Evolutionary conservation across 2,113 vertebrate genomes (phyloP), one percentile per base, ranked within the genome.

Genomic region (Nannobrachium achirus): DNA sequence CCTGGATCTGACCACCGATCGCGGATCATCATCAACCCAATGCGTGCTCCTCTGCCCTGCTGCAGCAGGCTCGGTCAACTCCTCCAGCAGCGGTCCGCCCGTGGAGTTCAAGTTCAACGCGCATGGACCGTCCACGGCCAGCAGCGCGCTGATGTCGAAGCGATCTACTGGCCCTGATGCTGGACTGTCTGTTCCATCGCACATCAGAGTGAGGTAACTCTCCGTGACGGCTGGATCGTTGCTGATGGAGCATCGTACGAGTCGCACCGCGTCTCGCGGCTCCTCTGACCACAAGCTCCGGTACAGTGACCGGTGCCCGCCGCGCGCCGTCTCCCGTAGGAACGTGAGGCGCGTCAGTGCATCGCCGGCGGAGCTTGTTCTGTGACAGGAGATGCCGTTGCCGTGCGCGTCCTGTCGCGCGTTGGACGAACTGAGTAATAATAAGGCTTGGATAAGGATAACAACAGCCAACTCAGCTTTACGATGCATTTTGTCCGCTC

Each of bases 221-320:
- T 64, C 56, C 0, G 67, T 81, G 13, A 89, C 38, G 0, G 63
- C 6, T 0, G 69, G 39, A 0, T 87, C 72, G 0, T 64, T n/a
- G 1, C 56, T 70, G 0, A 74, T 45, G 13, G 69, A 60, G 63
- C 95, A 95, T 0, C 69, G 50, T 15, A 83, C 71, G 14, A 92
- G 77, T 13, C 33, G 73, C 19, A 53, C n/a, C n/a, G n/a, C 38
- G 0, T 76, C 79, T 1, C n/a, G n/a, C n/a, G n/a, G n/a, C n/a
- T n/a, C n/a, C n/a, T 40, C 56, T 49, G 89, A 91, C 95, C 95
- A 96, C 5, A 41, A 39, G 50, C 82, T 89, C n/a, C 89, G 83
- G 71, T 83, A 89, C 44, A 91, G 41, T n/a, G 69, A 42, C 1
- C 6, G 25, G 44, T 51, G 68, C 66, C 3, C 73, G 9, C 73